A percentile compares a stretch with the other conserved stretches of the same genome.
phyloP scores from a whole-genome alignment of 2,797 vertebrate genomes.

The Discoglossus pictus region DNA sequence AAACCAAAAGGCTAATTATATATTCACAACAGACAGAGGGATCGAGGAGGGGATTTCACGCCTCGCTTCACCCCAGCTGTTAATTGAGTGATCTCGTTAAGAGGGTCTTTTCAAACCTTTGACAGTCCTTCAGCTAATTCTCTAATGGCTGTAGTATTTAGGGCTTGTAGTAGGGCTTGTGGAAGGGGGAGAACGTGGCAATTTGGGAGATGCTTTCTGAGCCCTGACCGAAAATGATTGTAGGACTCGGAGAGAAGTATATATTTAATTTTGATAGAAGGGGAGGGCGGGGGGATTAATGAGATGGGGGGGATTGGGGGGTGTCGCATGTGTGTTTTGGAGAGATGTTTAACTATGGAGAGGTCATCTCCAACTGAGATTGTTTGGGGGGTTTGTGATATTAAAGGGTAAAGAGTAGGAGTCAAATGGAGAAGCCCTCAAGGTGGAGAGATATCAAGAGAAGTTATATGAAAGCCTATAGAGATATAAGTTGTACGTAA shows the following conservation, averaged over 20 bases:
- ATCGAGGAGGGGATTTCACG: constrained; percentile 49
- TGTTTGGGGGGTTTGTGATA: too few relatives aligned
- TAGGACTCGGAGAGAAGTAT: constrained; percentile 34
- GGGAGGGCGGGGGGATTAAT: not conserved
- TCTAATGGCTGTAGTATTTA: constrained; percentile 51
- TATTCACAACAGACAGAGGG: constrained; percentile 52
- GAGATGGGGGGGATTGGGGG: too few relatives aligned
- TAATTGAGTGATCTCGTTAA: constrained; percentile 59
- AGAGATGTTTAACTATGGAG: too few relatives aligned
- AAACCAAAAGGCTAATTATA: constrained; percentile 56
- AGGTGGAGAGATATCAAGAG: too few relatives aligned
- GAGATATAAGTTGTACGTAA: too few relatives aligned
- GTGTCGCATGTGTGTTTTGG: too few relatives aligned
- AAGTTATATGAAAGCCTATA: too few relatives aligned
- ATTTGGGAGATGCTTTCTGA: constrained; percentile 41
- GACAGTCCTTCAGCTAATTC: constrained; percentile 54
- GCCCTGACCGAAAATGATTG: constrained; percentile 38
- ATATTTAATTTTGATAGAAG: constrained; percentile 48
- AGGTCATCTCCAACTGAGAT: too few relatives aligned
- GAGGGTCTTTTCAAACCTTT: constrained; percentile 46
- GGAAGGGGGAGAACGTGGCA: constrained; percentile 25
- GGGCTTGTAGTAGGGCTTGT: constrained; percentile 41
- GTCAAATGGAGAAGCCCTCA: too few relatives aligned
- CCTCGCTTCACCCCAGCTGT: constrained; percentile 52
- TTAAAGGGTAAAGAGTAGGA: too few relatives aligned